Base-by-base conservation (phyloP, 2,797 vertebrate genomes). In the Merluccius polli region DNA sequence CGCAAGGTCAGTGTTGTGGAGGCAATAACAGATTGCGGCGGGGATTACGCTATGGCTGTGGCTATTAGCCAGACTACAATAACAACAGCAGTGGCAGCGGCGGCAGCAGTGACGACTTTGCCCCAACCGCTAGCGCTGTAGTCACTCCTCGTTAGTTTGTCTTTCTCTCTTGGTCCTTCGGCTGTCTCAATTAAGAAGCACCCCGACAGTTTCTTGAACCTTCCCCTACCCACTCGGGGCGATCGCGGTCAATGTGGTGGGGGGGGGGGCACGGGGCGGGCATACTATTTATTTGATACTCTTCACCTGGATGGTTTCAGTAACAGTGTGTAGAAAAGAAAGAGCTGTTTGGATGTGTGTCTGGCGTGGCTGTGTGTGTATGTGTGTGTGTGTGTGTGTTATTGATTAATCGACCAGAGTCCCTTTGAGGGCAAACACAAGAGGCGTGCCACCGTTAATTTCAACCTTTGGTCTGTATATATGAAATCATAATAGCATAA, bases 161-260 rank as follows among this genome's bases (percentile, higher is more conserved):
- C 52, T n/a, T 59, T n/a, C 44, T 6, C 16, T 15, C 44, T 74
- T 15, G 70, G 77, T 85, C 75, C 77, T 32, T 31, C 9, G 70
- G 75, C 82, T 36, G 75, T 74, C 80, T 88, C 79, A 87, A 84
- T 85, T 79, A 87, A 73, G 77, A 84, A 73, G 79, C 33, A n/a
- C 70, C 3, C 1, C 5, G 44, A 21, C 44, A 48, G 44, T 18
- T 48, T 18, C 44, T 18, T 15, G 1, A 15, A 5, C 16, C 44
- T 48, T 3, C 15, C 1, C 21, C 18, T 9, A n/a, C 21, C 18
- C 52, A 35, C 21, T 1, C 6, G 52, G 21, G 52, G 52, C 52
- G 0, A 9, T n/a, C 8, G 21, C 4, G 52, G 52, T 24, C 52
- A 59, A n/a, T n/a, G 0, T 15, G 44, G 44, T 21, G 16, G 44